Base-by-base conservation (phyloP, 2,113 vertebrate species). In the Ahaetulla prasina region DNA sequence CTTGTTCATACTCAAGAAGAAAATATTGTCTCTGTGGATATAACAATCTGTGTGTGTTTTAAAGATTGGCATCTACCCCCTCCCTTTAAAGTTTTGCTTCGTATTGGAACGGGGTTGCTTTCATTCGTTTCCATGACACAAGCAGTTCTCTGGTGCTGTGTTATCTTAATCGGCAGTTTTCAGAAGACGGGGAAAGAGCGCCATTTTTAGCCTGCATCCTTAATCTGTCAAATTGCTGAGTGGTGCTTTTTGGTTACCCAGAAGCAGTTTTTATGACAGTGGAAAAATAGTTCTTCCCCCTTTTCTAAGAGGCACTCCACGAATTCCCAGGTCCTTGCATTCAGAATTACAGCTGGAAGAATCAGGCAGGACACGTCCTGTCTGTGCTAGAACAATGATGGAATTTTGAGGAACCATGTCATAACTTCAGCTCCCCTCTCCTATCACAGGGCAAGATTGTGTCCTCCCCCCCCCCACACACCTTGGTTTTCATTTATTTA, bases 191-290 rank as follows among this genome's bases (percentile, higher is more conserved):
- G 43, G 88, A 52, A 53, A 54, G 87, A 89, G 45, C n/a, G 14
- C 47, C 25, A 27, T 91, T 85, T 91, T 35, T 49, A 63, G 54
- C 74, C 47, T 47, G 87, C 22, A 30, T 45, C 39, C 87, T 86
- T 93, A 93, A 93, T 91, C 90, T 91, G 90, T 91, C 93, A 89
- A n/a, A 63, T 3, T 89, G n/a, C 90, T 91, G 90, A 93, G 87
- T 8, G 20, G n/a, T 53, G 27, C 68, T 45, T 85, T 74, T 74
- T 89, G 87, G 25, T 68, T 86, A 52, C 25, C 63, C 45, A 52
- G 85, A 91, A 89, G 87, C 68, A 68, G n/a, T 18, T 91, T 63
- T 90, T 55, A 93, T 80, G 43, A 63, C n/a, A 91, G 68, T 89
- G 68, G 45, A 47, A 39, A 84, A 85, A 85, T 30, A 85, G 45